Percentiles rank a stretch among this genome's conserved stretches.
Conservation (phyloP, 2,797 vertebrate species). For the Bufotes viridis region DNA sequence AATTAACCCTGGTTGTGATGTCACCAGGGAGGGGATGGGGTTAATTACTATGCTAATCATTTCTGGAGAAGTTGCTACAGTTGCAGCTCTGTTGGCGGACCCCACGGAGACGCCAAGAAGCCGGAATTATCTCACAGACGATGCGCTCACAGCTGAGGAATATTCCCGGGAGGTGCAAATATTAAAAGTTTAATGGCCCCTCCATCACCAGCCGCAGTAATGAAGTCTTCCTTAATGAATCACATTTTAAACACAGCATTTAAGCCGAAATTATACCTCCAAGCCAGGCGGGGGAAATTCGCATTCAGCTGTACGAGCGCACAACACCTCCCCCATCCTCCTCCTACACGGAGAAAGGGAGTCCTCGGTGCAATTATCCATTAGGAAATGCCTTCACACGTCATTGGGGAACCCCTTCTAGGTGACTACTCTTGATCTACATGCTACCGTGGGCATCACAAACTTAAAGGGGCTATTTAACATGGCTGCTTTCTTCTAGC, state of each 20-base stretch:
- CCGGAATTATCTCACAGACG: neutral
- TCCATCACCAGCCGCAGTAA: constrained; percentile 1
- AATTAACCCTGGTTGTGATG: neutral
- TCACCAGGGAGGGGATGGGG: neutral
- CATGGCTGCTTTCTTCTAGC: no score
- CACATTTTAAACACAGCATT: neutral
- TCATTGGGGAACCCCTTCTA: neutral
- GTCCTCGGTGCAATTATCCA: neutral
- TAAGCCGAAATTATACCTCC: constrained; percentile 26
- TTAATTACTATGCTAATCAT: neutral
- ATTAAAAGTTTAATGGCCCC: constrained; percentile 14
- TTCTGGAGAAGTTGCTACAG: neutral
- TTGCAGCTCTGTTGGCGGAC: neutral
- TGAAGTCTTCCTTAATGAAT: neutral
- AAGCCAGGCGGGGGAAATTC: neutral
- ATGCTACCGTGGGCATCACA: neutral
- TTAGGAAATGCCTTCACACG: neutral
- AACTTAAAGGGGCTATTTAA: neutral
- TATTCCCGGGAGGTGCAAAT: constrained; percentile 1
- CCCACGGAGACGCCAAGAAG: neutral
- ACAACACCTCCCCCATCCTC: neutral
- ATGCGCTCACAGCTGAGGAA: neutral
- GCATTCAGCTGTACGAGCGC: no score
- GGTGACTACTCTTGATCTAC: neutral
- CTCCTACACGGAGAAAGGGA: neutral